phyloP scores from a whole-genome alignment of 2,113 vertebrate species.

The Noctilio leporinus region DNA sequence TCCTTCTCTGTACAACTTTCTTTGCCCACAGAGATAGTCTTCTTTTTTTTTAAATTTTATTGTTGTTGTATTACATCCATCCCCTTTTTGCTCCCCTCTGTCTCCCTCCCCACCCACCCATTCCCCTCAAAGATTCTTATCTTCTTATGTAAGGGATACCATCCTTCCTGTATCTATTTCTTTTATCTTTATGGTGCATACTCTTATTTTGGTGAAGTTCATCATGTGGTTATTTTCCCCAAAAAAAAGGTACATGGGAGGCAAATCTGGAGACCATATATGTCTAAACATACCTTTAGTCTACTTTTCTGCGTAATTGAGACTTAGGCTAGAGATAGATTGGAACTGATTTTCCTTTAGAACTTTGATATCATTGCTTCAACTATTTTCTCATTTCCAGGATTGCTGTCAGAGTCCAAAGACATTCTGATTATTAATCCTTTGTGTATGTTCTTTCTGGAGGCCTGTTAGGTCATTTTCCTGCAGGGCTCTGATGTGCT shows the following conservation, averaged over 20 bases:
- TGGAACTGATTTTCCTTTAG: background rate
- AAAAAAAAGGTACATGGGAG: background rate
- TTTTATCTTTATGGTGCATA: background rate
- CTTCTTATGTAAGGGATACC: background rate
- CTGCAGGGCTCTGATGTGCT: background rate
- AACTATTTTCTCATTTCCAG: background rate
- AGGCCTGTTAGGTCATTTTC: background rate
- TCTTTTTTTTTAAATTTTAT: too few species aligned
- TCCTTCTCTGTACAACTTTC: background rate
- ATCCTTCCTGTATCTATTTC: background rate
- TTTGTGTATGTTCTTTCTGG: background rate
- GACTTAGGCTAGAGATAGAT: background rate
- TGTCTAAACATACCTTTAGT: background rate
- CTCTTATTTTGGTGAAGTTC: background rate
- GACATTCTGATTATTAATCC: background rate
- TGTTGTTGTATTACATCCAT: too few species aligned
- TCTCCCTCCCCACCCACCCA: too few species aligned
- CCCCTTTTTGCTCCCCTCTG: too few species aligned
- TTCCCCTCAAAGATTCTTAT: too few species aligned
- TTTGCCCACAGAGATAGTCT: background rate
- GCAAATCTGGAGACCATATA: background rate
- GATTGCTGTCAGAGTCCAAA: background rate
- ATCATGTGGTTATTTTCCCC: background rate
- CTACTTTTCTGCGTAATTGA: background rate
- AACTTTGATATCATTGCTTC: background rate